A percentile compares a stretch with the other conserved stretches of the same genome.
Conservation (phyloP, 2,113 vertebrate genomes). For the Dasyurus viverrinus region DNA sequence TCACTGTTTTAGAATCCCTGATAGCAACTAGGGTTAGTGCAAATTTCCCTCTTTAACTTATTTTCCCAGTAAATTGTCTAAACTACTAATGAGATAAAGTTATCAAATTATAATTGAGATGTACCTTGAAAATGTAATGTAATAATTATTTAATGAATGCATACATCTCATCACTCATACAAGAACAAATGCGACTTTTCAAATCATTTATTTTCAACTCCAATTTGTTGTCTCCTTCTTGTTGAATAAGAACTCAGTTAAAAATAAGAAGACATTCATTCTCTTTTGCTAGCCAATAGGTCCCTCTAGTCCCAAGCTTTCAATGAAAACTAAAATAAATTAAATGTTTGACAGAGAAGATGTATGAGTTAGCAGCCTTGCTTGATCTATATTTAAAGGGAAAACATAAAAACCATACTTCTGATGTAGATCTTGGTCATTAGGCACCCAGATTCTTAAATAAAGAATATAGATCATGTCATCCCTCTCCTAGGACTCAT, state of each 20-base stretch:
- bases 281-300: constrained; percentile 77
- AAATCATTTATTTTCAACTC: constrained; percentile 57
- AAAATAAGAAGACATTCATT: constrained; percentile 70
- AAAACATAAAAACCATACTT: constrained; percentile 75
- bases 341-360: constrained; percentile 79
- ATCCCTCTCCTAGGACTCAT: constrained; percentile 54
- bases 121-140: constrained; percentile 53
- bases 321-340: constrained; percentile 81
- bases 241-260: constrained; percentile 69
- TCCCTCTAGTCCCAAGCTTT: constrained; percentile 71
- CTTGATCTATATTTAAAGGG: constrained; percentile 75
- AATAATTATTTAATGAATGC: constrained; percentile 63
- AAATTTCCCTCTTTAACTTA: constrained; percentile 44
- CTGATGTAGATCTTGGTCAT: constrained; percentile 67
- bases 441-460: constrained; percentile 52
- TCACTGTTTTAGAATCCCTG: constrained; percentile 26
- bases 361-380: constrained; percentile 62
- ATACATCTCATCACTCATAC: constrained; percentile 48
- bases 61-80: constrained; percentile 48
- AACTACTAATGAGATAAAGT: constrained; percentile 55
- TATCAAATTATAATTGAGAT: constrained; percentile 11
- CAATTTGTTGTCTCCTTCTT: constrained; percentile 67
- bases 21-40: background rate
- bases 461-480: constrained; percentile 67
- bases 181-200: constrained; percentile 59